Conservation (phyloP, 2,113 vertebrate genomes). For the Coptodon rendalli region DNA sequence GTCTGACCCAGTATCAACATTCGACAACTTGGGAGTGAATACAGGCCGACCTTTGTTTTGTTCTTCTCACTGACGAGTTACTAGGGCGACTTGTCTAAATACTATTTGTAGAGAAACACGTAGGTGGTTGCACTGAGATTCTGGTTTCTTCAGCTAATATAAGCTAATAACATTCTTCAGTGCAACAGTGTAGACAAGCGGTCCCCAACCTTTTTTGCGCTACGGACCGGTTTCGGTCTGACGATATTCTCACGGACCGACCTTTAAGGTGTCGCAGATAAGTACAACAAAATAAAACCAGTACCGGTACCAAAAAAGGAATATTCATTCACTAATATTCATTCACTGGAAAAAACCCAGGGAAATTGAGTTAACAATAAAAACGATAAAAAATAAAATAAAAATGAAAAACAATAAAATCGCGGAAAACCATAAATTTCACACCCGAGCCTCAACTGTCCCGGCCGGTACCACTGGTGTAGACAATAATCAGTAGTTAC, state of each 20-base stretch:
- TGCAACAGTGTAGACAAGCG: neutral
- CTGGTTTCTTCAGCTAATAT: neutral
- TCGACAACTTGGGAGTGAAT: neutral
- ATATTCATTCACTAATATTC: neutral
- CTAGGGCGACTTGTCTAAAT: neutral
- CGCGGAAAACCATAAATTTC: neutral
- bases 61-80: neutral
- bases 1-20: neutral
- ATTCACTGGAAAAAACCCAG: neutral
- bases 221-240: neutral
- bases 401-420: neutral
- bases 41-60: neutral
- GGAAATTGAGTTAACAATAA: neutral
- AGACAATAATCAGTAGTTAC: neutral
- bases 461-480: accelerated
- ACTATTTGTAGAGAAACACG: neutral
- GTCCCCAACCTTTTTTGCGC: neutral
- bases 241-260: accelerated
- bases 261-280: neutral
- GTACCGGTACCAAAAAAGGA: neutral
- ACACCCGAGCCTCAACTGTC: neutral
- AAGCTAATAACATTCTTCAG: neutral
- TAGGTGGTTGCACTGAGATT: neutral
- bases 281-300: neutral
- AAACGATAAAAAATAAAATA: accelerated